Evolutionary conservation across 2,888 invertebrate species (phyloP), one percentile per base, ranked within the genome.

Genomic region (Lepidonotus clava): DNA sequence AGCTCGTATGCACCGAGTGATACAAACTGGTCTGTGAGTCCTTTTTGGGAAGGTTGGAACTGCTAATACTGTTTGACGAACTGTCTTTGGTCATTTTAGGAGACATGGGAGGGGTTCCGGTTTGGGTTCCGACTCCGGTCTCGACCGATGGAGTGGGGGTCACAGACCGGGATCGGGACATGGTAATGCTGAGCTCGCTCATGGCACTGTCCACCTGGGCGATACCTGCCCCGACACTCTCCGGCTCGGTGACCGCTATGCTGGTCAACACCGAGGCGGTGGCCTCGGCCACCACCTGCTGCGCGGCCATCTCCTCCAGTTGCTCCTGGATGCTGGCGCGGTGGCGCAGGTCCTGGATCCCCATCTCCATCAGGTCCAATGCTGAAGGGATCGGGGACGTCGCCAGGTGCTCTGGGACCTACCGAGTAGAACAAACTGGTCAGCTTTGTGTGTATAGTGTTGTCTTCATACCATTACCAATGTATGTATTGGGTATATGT

Each of bases 321-420:
- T 56, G 36, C 36, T 83, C 5, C 0, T 83, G 28, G 2, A 51
- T 5, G 28, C 21, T 1, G 1, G 38, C 14, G 46, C 28, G 21
- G 5, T 28, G 38, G 0, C 86, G 90, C 56, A 93, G 90, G 61
- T 91, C 90, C 84, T 89, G 84, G 0, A 93, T 86, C 0, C 93
- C 93, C 66, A 90, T 88, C 91, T 93, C 92, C 88, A 92, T 89
- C 28, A 92, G 88, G 21, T 91, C 91, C 5, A 90, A 89, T 21
- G 90, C 87, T 92, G 90, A 1, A 98, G 98, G 80, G 90, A 99
- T 97, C 21, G 99, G 99, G 4, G 98, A 98, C 34, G 99, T 99
- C 86, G 99, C 98, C 91, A 99, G 95, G 94, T 98, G 97, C 53
- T 97, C 97, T 0, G 98, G 97, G 91, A 95, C 90, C 91, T 93